Evolutionary conservation across 2,888 invertebrate species (phyloP), one percentile per base, ranked within the genome.

Genomic region (Dolomedes plantarius): DNA sequence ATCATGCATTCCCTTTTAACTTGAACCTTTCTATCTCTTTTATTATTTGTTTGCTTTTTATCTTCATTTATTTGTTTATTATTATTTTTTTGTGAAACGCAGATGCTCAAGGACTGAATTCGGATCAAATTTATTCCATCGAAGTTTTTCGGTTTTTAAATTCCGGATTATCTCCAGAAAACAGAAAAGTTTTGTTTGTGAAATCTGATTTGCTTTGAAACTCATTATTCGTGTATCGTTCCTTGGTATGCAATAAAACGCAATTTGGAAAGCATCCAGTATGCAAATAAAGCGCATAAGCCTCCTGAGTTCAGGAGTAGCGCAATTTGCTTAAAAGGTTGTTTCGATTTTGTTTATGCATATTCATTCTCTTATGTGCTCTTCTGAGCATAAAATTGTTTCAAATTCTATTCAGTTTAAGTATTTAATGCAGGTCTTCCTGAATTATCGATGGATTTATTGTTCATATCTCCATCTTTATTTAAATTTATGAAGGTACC

Each of bases 261-360:
- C 32, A 41, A 71, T 71, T 71, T 71, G 71, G 71, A 71, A 27
- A 13, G 36, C 16, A 71, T 32, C 71, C 71, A 71, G 50, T 31
- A 72, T 31, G 39, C 28, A 72, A 50, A 72, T 50, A 32, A n/a
- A 7, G 19, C 31, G 9, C n/a, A 56, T 56, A 19, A 19, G 13
- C 72, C 56, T 31, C 23, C 41, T 6, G 11, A 39, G 19, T 23
- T 72, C 56, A 19, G 27, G 23, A 19, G n/a, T 19, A 50, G 23
- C 13, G 23, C 56, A 72, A 72, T 72, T 72, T 72, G 29, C 50
- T 28, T 72, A 72, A 72, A 72, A 72, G 72, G 29, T 72, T 72
- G 28, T 56, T 69, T 69, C 41, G 13, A 19, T 69, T 28, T 41
- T 11, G 7, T 69, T 41, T 41, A 69, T 69, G 69, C 41, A 69